A percentile compares a stretch with the other conserved stretches of the same genome.
Evolutionary conservation across 37 sponge, comb jelly and placozoan species (phyloP).

Genomic region (Trichoplax adhaerens): DNA sequence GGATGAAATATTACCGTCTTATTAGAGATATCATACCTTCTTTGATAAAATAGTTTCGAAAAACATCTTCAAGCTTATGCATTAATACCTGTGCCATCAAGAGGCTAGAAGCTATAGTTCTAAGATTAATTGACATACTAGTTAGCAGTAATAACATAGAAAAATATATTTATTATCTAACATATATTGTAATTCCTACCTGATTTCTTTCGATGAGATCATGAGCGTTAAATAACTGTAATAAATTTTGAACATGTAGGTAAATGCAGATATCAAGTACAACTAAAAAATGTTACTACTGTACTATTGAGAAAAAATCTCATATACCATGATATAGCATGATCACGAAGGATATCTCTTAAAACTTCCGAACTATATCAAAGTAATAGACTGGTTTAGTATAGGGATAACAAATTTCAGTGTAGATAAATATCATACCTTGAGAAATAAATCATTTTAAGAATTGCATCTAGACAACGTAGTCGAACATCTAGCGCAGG

Average conservation of each 20-base stretch:
- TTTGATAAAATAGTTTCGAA: constrained; percentile 55
- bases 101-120: constrained; percentile 40
- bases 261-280: no score
- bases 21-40: constrained; percentile 42
- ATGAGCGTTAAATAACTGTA: no score
- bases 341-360: constrained; percentile 37
- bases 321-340: constrained; percentile 57
- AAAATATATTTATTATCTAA: constrained; percentile 46
- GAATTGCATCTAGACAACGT: constrained; percentile 63
- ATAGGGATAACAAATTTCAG: not conserved
- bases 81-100: constrained; percentile 73
- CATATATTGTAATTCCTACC: not conserved
- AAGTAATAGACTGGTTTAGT: not conserved
- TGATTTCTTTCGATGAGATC: no score
- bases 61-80: constrained; percentile 73
- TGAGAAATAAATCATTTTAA: constrained; percentile 57
- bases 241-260: no score
- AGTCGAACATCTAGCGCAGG: constrained; percentile 47
- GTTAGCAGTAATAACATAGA: constrained; percentile 1
- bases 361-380: constrained; percentile 31
- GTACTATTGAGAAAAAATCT: not conserved
- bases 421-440: constrained; percentile 22
- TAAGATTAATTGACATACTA: constrained; percentile 40
- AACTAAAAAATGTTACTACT: no score
- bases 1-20: no score